Base-by-base conservation (phyloP, 2,113 vertebrate genomes). In the Pithys albifrons region DNA sequence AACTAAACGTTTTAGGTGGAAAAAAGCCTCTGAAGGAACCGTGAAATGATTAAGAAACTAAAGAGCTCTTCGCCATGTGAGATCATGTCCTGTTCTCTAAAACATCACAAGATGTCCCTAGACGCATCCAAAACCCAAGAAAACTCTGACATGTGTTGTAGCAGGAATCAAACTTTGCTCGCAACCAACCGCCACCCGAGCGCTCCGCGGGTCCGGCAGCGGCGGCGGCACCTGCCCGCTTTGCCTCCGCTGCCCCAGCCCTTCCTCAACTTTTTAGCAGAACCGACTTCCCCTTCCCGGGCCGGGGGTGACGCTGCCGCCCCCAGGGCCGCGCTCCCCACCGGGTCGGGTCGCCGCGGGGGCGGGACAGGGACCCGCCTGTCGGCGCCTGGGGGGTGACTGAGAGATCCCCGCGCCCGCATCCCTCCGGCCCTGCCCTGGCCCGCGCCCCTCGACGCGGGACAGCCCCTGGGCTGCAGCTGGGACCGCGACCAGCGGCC, bases 1-100 rank as follows among this genome's bases (percentile, higher is more conserved):
- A 99, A 99, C 99, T 99, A 99, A 99, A 99, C 99, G 99, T 99
- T 99, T 99, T 99, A 99, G 99, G 98, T 99, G 99, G 99, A 99
- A 99, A 99, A 99, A 98, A 98, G 98, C 98, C 98, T 99, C 98
- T 98, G 99, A 99, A 98, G 98, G 98, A 98, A 98, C 99, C 99
- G 99, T 99, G 99, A 99, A 99, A 99, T 99, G 99, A 99, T 99
- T 99, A 99, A 98, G 98, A 98, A 98, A 98, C 98, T 98, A 98
- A 99, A 99, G 99, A 99, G 98, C 98, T 98, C 96, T 98, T 98
- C 98, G 97, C 98, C 98, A 98, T 98, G 99, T 99, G 99, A 98
- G 98, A 99, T 98, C 98, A 99, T 99, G 99, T 98, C 98, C 98
- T 98, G 98, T 98, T 98, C 98, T 97, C 97, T 97, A 96, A 98